Percentiles rank a stretch among this genome's conserved stretches.
Conservation (phyloP, 2,888 invertebrate genomes). For the Steinernema hermaphroditum region DNA sequence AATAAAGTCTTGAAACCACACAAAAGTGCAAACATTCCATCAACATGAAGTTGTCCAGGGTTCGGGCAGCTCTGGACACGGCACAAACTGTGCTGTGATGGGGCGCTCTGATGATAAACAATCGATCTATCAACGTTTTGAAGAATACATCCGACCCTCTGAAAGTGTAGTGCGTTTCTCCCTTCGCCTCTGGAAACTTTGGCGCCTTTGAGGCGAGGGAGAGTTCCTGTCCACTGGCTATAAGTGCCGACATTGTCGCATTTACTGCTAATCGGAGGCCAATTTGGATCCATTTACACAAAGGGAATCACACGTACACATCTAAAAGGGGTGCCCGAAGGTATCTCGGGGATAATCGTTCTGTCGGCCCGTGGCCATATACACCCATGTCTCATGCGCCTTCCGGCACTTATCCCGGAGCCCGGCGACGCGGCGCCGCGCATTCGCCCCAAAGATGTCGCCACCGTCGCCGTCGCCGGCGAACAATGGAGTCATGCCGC, state of each 20-base stretch:
- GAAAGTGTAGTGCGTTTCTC: too few species aligned
- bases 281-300: not conserved
- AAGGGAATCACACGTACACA: constrained; percentile 11
- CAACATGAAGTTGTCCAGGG: too few species aligned
- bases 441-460: constrained; percentile 12
- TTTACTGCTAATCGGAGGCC: constrained; percentile 13
- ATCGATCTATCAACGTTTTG: too few species aligned
- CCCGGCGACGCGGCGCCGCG: not conserved
- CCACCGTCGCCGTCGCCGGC: constrained; percentile 11
- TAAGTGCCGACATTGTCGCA: constrained; percentile 9
- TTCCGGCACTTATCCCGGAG: constrained; percentile 22
- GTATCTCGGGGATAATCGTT: constrained; percentile 12
- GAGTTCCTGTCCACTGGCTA: too few species aligned
- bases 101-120: too few species aligned
- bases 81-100: too few species aligned
- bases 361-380: constrained; percentile 3
- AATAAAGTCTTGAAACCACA: too few species aligned
- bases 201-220: not conserved
- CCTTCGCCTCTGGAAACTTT: too few species aligned
- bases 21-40: too few species aligned
- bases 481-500: constrained; percentile 19
- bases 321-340: not conserved
- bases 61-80: too few species aligned
- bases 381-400: constrained; percentile 12
- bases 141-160: too few species aligned